Base-by-base conservation (phyloP, 1,140 invertebrate genomes). In the Papilio glaucus region DNA sequence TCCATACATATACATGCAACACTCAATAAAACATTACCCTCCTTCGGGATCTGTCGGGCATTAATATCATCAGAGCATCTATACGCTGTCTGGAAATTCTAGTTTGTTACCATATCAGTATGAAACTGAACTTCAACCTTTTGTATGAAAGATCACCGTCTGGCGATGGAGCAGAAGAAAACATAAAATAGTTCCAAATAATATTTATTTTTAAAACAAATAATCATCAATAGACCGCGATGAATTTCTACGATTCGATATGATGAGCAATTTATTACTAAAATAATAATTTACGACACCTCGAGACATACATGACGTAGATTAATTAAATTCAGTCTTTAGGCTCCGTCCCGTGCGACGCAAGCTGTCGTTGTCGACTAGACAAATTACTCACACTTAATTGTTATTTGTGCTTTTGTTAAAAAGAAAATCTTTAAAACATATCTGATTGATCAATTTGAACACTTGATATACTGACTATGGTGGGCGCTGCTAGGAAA, bases 271-370 rank as follows among this genome's bases (percentile, higher is more conserved):
- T 80, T 82, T 79, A 84, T 75, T 83, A 77, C 82, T 83, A 85
- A 79, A 75, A 76, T 76, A 80, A 77, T 53, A 71, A 78, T 38
- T 73, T 78, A 81, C 79, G 75, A 81, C 67, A 87, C 76, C 72
- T 77, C 72, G 70, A 78, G 73, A 75, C 72, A 74, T 68, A 80
- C 78, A 85, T 80, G 83, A 77, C 79, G 83, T 85, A 86, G 79
- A 84, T 78, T 83, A 85, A 85, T 84, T 87, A 87, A 86, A 89
- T 90, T 92, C 90, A 93, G 90, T 93, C 90, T 93, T 93, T 85
- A 92, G 89, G 87, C 86, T 86, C 83, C 71, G 74, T 76, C 71
- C 72, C 53, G 72, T 39, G 71, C 70, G 49, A 67, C 73, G 15
- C 81, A 79, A 79, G 82, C 49, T 74, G 76, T 80, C 78, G 76